Evolutionary conservation across 2,888 invertebrate species (phyloP).

Genomic region (Eristalis tenax): DNA sequence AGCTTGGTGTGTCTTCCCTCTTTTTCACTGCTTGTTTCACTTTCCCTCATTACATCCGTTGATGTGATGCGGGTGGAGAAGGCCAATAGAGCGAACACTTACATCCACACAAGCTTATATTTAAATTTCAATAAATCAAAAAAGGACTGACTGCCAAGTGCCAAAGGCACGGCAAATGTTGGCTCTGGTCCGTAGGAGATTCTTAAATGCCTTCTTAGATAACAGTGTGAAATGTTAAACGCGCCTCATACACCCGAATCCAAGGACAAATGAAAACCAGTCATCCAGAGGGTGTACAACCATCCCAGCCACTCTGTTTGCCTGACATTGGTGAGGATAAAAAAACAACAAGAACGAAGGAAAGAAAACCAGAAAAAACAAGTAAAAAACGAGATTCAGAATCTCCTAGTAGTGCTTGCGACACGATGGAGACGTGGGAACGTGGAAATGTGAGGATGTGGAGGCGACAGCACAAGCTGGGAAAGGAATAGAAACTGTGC

Average conservation of each 20-base stretch:
- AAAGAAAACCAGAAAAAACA: constrained; percentile 7
- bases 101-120: constrained; percentile 35
- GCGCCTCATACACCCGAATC: constrained; percentile 34
- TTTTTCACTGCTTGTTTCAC: constrained; percentile 25
- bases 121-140: constrained; percentile 67
- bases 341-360: constrained; percentile 1
- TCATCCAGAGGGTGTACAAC: constrained; percentile 27
- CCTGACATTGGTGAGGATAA: constrained; percentile 4
- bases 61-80: constrained; percentile 8
- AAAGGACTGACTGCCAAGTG: constrained; percentile 58
- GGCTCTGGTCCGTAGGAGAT: constrained; percentile 31
- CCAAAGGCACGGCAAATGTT: constrained; percentile 46
- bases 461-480: background rate
- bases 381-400: constrained; percentile 15
- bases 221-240: constrained; percentile 58
- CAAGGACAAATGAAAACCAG: constrained; percentile 47
- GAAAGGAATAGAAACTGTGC: constrained; percentile 44
- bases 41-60: constrained; percentile 27
- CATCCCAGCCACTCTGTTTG: constrained; percentile 31
- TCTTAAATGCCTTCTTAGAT: constrained; percentile 51
- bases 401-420: constrained; percentile 26
- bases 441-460: background rate
- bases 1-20: constrained; percentile 8
- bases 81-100: constrained; percentile 16
- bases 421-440: background rate